A percentile compares a stretch with the other conserved stretches of the same genome.
phyloP scores from a whole-genome alignment of 2,888 invertebrate genomes.

The Fissipunctia ypsillon region DNA sequence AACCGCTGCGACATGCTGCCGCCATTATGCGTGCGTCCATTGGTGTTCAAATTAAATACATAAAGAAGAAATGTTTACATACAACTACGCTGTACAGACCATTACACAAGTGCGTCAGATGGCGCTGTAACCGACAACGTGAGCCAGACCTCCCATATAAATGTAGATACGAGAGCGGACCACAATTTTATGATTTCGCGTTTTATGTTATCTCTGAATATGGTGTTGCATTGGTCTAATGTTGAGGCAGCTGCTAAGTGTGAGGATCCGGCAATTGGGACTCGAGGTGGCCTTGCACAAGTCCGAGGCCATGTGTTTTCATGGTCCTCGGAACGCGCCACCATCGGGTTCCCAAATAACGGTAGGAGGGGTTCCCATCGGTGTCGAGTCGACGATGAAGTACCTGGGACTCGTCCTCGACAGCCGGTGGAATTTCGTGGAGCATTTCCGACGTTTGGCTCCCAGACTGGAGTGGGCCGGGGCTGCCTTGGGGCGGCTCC shows the following conservation, averaged over 20 bases:
- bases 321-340: too few relatives aligned
- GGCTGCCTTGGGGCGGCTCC: too few relatives aligned
- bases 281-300: too few relatives aligned
- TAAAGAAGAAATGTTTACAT: slow-evolving; percentile 86
- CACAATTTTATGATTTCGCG: slow-evolving; percentile 63
- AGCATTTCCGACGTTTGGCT: too few relatives aligned
- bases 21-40: slow-evolving; percentile 85
- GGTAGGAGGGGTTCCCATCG: too few relatives aligned
- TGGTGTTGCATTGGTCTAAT: slow-evolving; percentile 42
- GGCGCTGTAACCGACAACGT: slow-evolving; percentile 61
- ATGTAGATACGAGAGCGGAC: slow-evolving; percentile 52
- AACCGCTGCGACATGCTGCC: slow-evolving; percentile 88
- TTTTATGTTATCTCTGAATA: slow-evolving; percentile 59
- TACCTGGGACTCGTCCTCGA: too few relatives aligned
- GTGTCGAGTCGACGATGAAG: too few relatives aligned
- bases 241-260: slow-evolving; percentile 20
- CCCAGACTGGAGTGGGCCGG: too few relatives aligned
- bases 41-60: slow-evolving; percentile 88
- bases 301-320: too few relatives aligned
- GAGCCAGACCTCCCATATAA: slow-evolving; percentile 61
- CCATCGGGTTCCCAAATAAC: too few relatives aligned
- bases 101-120: slow-evolving; percentile 68
- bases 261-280: too few relatives aligned
- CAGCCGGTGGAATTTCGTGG: too few relatives aligned
- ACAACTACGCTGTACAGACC: slow-evolving; percentile 70